A percentile compares a stretch with the other conserved stretches of the same genome.
phyloP scores from a whole-genome alignment of 1,140 invertebrate genomes.

The Hetaerina americana region DNA sequence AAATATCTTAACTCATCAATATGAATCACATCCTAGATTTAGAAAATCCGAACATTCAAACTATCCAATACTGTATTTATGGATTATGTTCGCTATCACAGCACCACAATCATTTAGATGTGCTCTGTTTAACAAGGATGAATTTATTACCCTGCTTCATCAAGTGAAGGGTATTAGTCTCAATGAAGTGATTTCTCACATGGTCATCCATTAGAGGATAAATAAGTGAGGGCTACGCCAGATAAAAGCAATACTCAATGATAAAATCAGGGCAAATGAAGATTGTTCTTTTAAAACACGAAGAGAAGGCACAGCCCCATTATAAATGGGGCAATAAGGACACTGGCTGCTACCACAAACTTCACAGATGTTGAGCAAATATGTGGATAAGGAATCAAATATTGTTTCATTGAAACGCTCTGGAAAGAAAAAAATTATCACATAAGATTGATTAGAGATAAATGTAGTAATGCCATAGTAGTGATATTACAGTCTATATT shows the following conservation, averaged over 20 bases:
- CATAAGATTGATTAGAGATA: too few species aligned
- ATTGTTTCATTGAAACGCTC: slow-evolving; percentile 90
- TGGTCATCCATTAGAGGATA: neutral
- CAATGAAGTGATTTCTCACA: neutral
- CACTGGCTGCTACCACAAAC: slow-evolving; percentile 98
- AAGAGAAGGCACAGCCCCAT: slow-evolving; percentile 23
- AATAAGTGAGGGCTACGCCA: neutral
- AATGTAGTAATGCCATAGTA: too few species aligned
- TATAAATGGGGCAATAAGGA: slow-evolving; percentile 89
- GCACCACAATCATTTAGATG: neutral
- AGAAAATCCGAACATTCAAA: neutral
- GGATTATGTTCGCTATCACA: neutral
- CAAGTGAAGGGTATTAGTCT: neutral
- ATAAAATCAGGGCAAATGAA: neutral
- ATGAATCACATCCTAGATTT: neutral
- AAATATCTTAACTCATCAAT: neutral
- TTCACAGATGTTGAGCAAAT: slow-evolving; percentile 87
- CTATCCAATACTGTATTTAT: neutral
- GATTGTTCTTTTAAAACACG: slow-evolving; percentile 1
- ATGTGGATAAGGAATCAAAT: slow-evolving; percentile 78
- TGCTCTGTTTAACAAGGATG: neutral
- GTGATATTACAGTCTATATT: too few species aligned
- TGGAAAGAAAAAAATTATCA: too few species aligned
- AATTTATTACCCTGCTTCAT: neutral
- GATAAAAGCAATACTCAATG: neutral